phyloP scores from a whole-genome alignment of 2,797 vertebrate species.

The Prunella strophiata region DNA sequence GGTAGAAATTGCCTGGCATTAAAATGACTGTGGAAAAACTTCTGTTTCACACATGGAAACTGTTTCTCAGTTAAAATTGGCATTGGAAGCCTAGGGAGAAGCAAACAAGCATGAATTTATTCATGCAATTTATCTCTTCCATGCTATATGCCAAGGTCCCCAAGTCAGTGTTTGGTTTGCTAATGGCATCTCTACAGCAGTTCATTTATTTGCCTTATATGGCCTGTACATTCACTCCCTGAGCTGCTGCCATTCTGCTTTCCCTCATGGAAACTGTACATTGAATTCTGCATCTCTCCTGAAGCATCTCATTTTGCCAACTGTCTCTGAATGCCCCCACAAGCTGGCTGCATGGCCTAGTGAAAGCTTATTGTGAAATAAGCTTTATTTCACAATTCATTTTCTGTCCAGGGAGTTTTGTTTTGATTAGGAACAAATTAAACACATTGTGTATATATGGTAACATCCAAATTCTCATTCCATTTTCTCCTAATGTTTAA shows the following conservation, averaged over 20 bases:
- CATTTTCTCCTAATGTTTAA: background rate
- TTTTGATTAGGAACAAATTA: slow-evolving; percentile 34
- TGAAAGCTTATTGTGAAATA: background rate
- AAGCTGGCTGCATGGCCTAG: background rate
- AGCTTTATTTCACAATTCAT: background rate
- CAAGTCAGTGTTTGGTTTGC: slow-evolving; percentile 46
- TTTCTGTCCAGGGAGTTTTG: slow-evolving; percentile 9
- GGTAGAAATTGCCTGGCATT: slow-evolving; percentile 23
- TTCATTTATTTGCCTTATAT: slow-evolving; percentile 57
- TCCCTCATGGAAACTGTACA: background rate
- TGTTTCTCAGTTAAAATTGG: slow-evolving; percentile 15
- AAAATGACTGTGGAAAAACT: slow-evolving; percentile 27
- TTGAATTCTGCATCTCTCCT: slow-evolving; percentile 19
- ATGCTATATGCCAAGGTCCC: slow-evolving; percentile 40
- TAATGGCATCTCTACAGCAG: slow-evolving; percentile 45
- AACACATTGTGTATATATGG: background rate
- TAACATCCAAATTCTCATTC: slow-evolving; percentile 3
- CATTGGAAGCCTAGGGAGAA: slow-evolving; percentile 4
- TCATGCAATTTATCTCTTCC: slow-evolving; percentile 36
- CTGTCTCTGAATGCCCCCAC: slow-evolving; percentile 15
- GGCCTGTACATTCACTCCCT: slow-evolving; percentile 37
- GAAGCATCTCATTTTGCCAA: slow-evolving; percentile 28
- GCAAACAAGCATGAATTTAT: slow-evolving; percentile 39
- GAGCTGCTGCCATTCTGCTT: slow-evolving; percentile 43
- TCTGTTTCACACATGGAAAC: slow-evolving; percentile 26